phyloP scores from a whole-genome alignment of 2,797 vertebrate genomes.

The Sebastes iracundus region DNA sequence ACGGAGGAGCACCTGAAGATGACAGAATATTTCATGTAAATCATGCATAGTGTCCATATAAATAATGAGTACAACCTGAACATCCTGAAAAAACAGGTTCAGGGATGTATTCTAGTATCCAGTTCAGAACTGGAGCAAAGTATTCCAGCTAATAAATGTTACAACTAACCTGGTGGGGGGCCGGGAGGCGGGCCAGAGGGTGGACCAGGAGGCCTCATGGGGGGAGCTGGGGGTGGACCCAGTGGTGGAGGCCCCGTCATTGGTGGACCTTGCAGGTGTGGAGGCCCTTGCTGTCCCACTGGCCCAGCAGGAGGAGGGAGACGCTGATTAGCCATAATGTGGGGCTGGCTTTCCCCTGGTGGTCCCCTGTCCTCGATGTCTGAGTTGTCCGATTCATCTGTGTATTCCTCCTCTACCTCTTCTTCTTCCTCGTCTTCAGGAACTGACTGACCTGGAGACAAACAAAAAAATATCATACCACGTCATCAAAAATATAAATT shows the following conservation, averaged over 20 bases:
- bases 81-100: neutral
- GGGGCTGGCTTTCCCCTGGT: slow-evolving; percentile 74
- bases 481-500: neutral
- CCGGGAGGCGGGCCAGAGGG: slow-evolving; percentile 95
- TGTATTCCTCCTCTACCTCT: slow-evolving; percentile 91
- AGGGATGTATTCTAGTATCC: neutral
- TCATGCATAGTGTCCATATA: neutral
- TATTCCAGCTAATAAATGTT: neutral
- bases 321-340: slow-evolving; percentile 62
- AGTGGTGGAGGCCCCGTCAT: slow-evolving; percentile 94
- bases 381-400: slow-evolving; percentile 86
- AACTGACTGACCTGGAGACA: slow-evolving; percentile 90
- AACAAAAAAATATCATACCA: neutral
- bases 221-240: slow-evolving; percentile 94
- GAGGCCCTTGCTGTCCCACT: slow-evolving; percentile 81
- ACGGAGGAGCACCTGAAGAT: slow-evolving; percentile 91
- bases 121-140: neutral
- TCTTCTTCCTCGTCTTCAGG: slow-evolving; percentile 95
- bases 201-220: slow-evolving; percentile 94
- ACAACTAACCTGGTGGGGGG: slow-evolving; percentile 90
- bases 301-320: slow-evolving; percentile 73
- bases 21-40: neutral
- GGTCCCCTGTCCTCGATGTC: slow-evolving; percentile 85
- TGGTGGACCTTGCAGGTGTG: slow-evolving; percentile 91
- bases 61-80: neutral